Conservation (phyloP, 2,888 invertebrate genomes). For the Phragmatobia fuliginosa region DNA sequence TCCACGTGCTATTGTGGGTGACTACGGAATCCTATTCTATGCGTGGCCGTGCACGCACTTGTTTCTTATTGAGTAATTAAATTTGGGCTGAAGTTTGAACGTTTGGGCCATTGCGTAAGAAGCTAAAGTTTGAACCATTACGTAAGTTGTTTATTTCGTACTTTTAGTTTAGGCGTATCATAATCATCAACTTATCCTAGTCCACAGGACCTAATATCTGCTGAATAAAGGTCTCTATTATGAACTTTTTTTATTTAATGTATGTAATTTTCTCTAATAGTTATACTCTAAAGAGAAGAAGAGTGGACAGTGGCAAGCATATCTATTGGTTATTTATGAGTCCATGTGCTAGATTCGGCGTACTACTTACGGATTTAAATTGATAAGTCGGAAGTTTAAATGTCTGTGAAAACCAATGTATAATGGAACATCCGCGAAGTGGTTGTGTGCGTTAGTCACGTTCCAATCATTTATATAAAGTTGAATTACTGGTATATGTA, state of each 20-base stretch:
- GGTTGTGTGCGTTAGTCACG: slow-evolving; percentile 48
- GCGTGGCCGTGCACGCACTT: no score
- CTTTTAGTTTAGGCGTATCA: no score
- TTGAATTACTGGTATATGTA: slow-evolving; percentile 50
- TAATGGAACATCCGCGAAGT: slow-evolving; percentile 39
- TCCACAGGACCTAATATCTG: no score
- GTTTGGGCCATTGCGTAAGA: no score
- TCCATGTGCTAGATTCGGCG: slow-evolving; percentile 41
- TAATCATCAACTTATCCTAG: no score
- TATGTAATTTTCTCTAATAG: not conserved
- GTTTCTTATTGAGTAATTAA: no score
- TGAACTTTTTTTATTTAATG: no score
- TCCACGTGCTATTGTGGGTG: no score
- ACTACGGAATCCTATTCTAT: no score
- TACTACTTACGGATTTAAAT: slow-evolving; percentile 50
- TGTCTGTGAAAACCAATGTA: slow-evolving; percentile 28
- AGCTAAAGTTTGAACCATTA: no score
- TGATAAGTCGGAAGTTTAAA: slow-evolving; percentile 46
- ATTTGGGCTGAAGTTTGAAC: no score
- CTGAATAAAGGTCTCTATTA: no score
- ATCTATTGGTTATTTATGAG: slow-evolving; percentile 43
- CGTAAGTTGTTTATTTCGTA: not conserved
- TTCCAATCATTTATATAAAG: slow-evolving; percentile 44
- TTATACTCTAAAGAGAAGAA: not conserved
- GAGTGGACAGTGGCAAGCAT: slow-evolving; percentile 16